phyloP scores from a whole-genome alignment of 2,888 invertebrate species.

The Sarcophaga variegata region DNA sequence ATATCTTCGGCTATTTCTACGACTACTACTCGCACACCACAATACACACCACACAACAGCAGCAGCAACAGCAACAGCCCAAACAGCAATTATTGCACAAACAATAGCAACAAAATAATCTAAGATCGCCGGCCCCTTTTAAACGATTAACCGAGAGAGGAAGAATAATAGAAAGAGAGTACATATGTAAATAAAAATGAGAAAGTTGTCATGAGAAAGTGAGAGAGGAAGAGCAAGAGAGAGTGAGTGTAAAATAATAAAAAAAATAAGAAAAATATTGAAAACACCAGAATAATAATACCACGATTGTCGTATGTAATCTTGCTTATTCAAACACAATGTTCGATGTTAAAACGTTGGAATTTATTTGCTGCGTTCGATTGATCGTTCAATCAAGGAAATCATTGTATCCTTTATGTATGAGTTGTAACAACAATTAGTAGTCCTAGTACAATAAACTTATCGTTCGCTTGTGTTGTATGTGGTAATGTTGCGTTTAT shows the following conservation, averaged over 20 bases:
- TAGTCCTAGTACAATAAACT: too few relatives aligned
- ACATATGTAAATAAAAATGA: slow-evolving; percentile 16
- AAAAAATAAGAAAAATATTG: neutral
- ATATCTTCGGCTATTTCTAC: slow-evolving; percentile 42
- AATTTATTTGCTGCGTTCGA: too few relatives aligned
- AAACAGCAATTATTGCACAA: too few relatives aligned
- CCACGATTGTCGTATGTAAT: too few relatives aligned
- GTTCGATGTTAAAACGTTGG: too few relatives aligned
- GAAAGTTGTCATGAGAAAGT: neutral
- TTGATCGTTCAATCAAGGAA: too few relatives aligned
- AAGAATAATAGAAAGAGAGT: neutral
- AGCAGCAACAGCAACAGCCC: neutral
- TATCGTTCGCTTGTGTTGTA: neutral
- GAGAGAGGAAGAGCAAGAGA: slow-evolving; percentile 6
- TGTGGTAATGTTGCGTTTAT: slow-evolving; percentile 6
- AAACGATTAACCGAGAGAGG: slow-evolving; percentile 6
- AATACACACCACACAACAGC: neutral
- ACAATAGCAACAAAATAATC: slow-evolving; percentile 30
- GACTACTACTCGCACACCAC: slow-evolving; percentile 25
- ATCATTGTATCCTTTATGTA: too few relatives aligned
- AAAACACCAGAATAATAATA: too few relatives aligned
- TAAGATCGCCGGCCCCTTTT: slow-evolving; percentile 57
- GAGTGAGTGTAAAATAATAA: neutral
- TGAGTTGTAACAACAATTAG: too few relatives aligned
- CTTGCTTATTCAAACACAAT: too few relatives aligned